Evolutionary conservation across 1,140 invertebrate species (phyloP), one percentile per base, ranked within the genome.

Genomic region (Macrocentrus cingulum): DNA sequence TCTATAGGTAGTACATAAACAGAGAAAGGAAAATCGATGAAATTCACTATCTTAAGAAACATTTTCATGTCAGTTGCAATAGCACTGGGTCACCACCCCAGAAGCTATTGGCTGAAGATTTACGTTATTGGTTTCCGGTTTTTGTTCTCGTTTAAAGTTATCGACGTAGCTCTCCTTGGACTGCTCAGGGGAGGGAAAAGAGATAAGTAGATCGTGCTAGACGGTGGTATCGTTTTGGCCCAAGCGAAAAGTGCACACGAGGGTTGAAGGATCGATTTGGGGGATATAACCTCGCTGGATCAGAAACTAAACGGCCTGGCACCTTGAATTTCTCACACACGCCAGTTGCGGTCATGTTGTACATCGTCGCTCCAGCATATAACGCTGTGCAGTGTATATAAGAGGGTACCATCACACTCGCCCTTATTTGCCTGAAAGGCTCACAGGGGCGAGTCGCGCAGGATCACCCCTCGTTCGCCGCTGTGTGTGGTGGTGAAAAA

Each of bases 61-160:
- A 51, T 51, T 51, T 51, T 51, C 49, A 51, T 51, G 49, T 51
- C 49, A 34, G 20, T 25, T 51, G 32, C 32, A 36, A 51, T 49
- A 34, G 15, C 22, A 51, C 18, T 51, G 11, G 49, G 49, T 51
- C 49, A 51, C n/a, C n/a, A n/a, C 32, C 46, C 45, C 46, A 44
- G 16, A 49, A 49, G 49, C 49, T 19, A 51, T 51, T 51, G 25
- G 16, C 49, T 51, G 15, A 51, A 51, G 49, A 51, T 51, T 51
- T 51, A 51, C 49, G 49, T 51, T 51, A 51, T 51, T 51, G 49
- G 49, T 51, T 51, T 51, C 49, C 32, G 49, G 49, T 51, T 51
- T 51, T 51, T 51, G 49, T 51, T 51, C 49, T 51, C 49, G 49
- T 51, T 51, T 51, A 51, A 51, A 51, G 49, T 51, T 51, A 51